These are phyloP conservation scores for Platerodrilus igneus DNA, from an alignment of 2,888 invertebrate species.

Conservation along the genomic window DNA sequence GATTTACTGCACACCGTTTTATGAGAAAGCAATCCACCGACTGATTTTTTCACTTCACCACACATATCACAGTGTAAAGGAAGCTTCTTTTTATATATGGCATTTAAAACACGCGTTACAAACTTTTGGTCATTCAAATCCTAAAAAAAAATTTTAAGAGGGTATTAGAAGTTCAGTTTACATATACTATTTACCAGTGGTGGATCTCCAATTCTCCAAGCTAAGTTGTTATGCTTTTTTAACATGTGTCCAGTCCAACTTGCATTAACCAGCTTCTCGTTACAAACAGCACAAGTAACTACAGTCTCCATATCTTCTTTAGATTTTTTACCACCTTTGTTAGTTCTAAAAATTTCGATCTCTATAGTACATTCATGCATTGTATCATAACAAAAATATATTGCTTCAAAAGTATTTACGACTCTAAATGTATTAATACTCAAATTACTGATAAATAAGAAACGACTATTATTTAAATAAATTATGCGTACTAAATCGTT, in stretches of 20 bases:
- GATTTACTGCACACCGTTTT: slow-evolving; percentile 23
- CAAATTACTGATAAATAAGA: too few relatives aligned
- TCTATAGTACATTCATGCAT: too few relatives aligned
- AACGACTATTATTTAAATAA: too few relatives aligned
- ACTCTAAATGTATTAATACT: too few relatives aligned
- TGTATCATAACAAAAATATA: too few relatives aligned
- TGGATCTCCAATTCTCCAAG: slow-evolving; percentile 53
- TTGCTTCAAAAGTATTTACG: too few relatives aligned
- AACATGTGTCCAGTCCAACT: slow-evolving; percentile 53
- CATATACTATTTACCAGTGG: slow-evolving; percentile 51
- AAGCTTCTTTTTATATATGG: slow-evolving; percentile 47
- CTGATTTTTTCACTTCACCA: slow-evolving; percentile 43
- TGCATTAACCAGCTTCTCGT: slow-evolving; percentile 40
- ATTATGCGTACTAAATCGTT: too few relatives aligned
- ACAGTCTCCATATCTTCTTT: slow-evolving; percentile 9
- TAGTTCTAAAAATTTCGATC: too few relatives aligned
- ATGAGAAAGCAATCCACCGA: slow-evolving; percentile 56
- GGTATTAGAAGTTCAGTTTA: too few relatives aligned
- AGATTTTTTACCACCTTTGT: too few relatives aligned
- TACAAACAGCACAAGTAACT: slow-evolving; percentile 52
- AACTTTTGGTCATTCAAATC: slow-evolving; percentile 51
- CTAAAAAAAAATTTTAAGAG: slow-evolving; percentile 47
- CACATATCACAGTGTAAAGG: slow-evolving; percentile 55
- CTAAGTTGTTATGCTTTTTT: slow-evolving; percentile 53
- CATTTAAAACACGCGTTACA: slow-evolving; percentile 48